Base-by-base conservation (phyloP, 2,113 vertebrate species). In the Hippocampus comes region DNA sequence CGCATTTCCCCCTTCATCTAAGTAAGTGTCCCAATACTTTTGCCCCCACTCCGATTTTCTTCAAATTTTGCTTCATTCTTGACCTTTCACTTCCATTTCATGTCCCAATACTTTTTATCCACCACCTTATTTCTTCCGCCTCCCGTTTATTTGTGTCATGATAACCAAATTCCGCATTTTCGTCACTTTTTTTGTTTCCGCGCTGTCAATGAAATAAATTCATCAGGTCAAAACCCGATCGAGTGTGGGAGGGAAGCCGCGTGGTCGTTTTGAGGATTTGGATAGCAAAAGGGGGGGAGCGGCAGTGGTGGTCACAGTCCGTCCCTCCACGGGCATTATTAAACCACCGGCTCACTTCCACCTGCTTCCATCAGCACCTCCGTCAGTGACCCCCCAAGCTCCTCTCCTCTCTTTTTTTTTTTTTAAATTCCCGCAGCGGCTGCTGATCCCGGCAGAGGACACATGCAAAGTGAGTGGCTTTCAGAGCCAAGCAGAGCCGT, bases 131-230 rank as follows among this genome's bases (percentile, higher is more conserved):
- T 11, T 46, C 43, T 53, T 55, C 14, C 51, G 21, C 21, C 21
- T 55, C 20, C 21, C 4, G 18, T 7, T 18, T 1, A 2, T 21
- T 21, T 55, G 34, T 38, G 34, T 38, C 34, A 38, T 21, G 18
- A 55, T 18, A 8, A 8, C 2, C 7, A 2, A 20, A 55, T 8
- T 55, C 51, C 51, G 21, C 21, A 21, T 55, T 55, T 21, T 20
- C 43, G 2, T 46, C 14, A 2, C 12, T 14, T 12, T 46, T 46
- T 46, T 46, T n/a, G n/a, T n/a, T n/a, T n/a, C n/a, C 34, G 63
- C 75, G 17, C 77, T 66, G 76, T 88, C 88, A 88, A 88, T 91
- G 90, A 90, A 90, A 81, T 87, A 83, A 87, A 90, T 90, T 90
- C 79, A 90, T 90, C 84, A 88, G 86, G 83, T 86, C 46, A 49